Evolutionary conservation across 2,888 invertebrate species (phyloP), one percentile per base, ranked within the genome.

Genomic region (Dendrolimus houi): DNA sequence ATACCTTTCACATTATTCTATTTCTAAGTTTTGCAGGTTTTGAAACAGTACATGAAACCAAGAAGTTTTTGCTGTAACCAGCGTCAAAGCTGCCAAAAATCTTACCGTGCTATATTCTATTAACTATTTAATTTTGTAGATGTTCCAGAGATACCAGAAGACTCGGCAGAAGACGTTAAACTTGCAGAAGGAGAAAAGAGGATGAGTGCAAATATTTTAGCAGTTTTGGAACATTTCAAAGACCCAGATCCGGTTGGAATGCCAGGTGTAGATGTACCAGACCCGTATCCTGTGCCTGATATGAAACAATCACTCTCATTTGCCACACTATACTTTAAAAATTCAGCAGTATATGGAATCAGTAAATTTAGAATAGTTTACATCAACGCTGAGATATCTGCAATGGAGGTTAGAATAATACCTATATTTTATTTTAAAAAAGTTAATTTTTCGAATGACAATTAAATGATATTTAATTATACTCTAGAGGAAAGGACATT

Each of bases 271-370:
- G 93, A 94, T 1, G 92, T 97, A 56, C 95, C 95, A 0, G 97
- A 97, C 74, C 97, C 97, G 0, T 93, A 96, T 87, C 84, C 92
- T 1, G 94, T 97, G 40, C 96, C 96, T 0, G 94, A 95, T 65
- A 93, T 95, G 84, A 93, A 92, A 58, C 94, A 95, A 68, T 93
- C 94, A 52, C 92, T 95, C 61, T 93, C 94, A 2, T 91, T 96
- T 63, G 93, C 93, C 47, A 94, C 92, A 9, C 92, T 97, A 77
- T 88, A 92, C 66, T 95, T 97, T 80, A 93, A 92, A 70, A 92
- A 95, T 62, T 93, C 94, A 8, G 92, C 93, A 57, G 92, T 96
- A 0, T 92, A 94, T 68, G 97, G 97, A 1, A 84, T 97, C 58
- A 95, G 95, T 64, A 94, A 95, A 73, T 96, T 97, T 77, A 92